Evolutionary conservation across 2,797 vertebrate species (phyloP), one percentile per base, ranked within the genome.

Genomic region (Sciurus carolinensis): DNA sequence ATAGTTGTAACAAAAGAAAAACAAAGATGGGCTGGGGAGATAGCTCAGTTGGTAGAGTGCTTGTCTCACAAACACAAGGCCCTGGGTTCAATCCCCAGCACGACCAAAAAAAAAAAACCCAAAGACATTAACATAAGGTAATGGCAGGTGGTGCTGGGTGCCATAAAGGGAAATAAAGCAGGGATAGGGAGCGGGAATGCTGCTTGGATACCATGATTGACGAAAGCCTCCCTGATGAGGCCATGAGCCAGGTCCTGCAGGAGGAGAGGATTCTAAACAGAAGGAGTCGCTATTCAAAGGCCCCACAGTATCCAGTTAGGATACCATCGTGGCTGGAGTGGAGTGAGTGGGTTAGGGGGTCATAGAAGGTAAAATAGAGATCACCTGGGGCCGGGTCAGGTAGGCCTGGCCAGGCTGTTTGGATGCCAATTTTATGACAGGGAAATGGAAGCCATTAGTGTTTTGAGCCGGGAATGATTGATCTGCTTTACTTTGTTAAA

Each of bases 401-500:
- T 1, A 62, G 28, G 24, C 3, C 26, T 67, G 20, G 42, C 26
- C n/a, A 71, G 33, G 22, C 39, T 50, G 9, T 62, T 62, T 26
- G 24, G 11, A 15, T 39, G 52, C 20, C 57, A 44, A 52, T 82
- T 84, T 72, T n/a, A 42, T 22, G 20, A 62, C 17, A 22, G 0
- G 54, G 77, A 87, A 54, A 79, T n/a, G 30, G 52, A 73, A 73
- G 33, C 12, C 30, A 69, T 0, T 9, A 3, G 28, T 42, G 3
- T 95, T 93, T 75, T 12, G 20, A 72, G 30, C 39, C 30, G 11
- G 20, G 22, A 84, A 20, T 3, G 3, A 73, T 36, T 52, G 54
- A 90, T 69, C 39, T 36, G 62, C 57, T 67, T 33, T 52, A 26
- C 79, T 90, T 82, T n/a, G 18, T 75, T 94, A 22, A 87, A 83